Conservation (phyloP, 2,797 vertebrate genomes). For the Phrynocephalus guinanensis region DNA sequence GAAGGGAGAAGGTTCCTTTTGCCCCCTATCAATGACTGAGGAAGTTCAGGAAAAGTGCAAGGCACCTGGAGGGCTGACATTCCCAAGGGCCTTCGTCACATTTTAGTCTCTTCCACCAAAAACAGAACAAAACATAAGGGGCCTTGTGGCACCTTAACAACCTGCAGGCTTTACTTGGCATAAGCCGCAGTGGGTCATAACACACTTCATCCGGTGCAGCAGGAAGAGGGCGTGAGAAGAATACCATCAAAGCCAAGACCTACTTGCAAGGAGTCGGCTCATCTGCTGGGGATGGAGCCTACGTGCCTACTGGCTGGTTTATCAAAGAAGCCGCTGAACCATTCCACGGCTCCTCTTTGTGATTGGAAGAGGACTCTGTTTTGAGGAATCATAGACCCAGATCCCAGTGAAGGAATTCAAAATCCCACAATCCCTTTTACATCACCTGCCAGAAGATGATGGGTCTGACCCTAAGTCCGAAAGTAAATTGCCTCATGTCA, state of each 20-base stretch:
- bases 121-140: too few relatives aligned
- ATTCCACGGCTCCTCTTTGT: too few relatives aligned
- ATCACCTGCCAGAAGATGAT: neutral
- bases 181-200: too few relatives aligned
- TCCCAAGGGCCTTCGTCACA: too few relatives aligned
- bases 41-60: slow-evolving; percentile 34
- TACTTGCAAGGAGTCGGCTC: neutral
- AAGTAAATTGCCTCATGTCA: neutral
- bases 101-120: too few relatives aligned
- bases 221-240: neutral
- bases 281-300: neutral
- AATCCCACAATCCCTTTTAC: neutral
- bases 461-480: neutral
- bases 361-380: too few relatives aligned
- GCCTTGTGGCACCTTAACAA: too few relatives aligned
- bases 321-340: neutral
- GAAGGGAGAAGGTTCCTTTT: neutral
- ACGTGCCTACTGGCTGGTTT: neutral
- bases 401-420: too few relatives aligned
- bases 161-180: too few relatives aligned
- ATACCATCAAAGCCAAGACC: neutral
- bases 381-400: too few relatives aligned
- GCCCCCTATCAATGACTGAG: neutral
- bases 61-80: too few relatives aligned
- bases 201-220: too few relatives aligned